Conservation (phyloP, 2,113 vertebrate species). For the Lagenorhynchus albirostris region DNA sequence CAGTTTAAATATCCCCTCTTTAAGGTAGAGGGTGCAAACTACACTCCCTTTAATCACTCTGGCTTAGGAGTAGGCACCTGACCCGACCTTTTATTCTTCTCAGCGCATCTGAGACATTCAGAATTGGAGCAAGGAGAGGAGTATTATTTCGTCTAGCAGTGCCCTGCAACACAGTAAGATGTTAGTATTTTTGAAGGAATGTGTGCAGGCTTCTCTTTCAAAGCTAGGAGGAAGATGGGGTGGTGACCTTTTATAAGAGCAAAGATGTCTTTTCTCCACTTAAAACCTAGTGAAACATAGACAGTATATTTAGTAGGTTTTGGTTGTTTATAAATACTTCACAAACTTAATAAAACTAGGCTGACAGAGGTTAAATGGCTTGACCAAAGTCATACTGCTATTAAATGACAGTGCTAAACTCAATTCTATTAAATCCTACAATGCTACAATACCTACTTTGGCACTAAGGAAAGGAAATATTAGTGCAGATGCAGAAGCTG, state of each 20-base stretch:
- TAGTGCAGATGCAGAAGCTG: neutral
- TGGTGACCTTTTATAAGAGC: neutral
- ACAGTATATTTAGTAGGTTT: neutral
- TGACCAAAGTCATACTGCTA: neutral
- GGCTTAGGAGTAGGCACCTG: neutral
- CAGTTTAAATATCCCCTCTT: neutral
- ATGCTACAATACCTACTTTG: neutral
- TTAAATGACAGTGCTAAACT: slow-evolving; percentile 2
- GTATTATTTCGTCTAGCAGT: neutral
- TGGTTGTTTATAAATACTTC: slow-evolving; percentile 30
- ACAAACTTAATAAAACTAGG: neutral
- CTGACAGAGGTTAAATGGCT: neutral
- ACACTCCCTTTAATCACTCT: neutral
- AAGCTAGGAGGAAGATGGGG: neutral
- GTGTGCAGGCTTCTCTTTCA: neutral
- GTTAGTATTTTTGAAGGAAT: neutral
- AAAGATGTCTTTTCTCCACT: neutral
- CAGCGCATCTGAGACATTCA: neutral
- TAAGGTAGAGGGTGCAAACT: neutral
- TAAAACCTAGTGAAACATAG: neutral
- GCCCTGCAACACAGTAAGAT: neutral
- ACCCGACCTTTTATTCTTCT: neutral
- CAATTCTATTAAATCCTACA: neutral
- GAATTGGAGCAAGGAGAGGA: neutral
- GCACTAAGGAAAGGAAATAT: slow-evolving; percentile 7